A percentile compares a stretch with the other conserved stretches of the same genome.
phyloP scores from a whole-genome alignment of 2,113 vertebrate genomes.

The Peromyscus maniculatus region DNA sequence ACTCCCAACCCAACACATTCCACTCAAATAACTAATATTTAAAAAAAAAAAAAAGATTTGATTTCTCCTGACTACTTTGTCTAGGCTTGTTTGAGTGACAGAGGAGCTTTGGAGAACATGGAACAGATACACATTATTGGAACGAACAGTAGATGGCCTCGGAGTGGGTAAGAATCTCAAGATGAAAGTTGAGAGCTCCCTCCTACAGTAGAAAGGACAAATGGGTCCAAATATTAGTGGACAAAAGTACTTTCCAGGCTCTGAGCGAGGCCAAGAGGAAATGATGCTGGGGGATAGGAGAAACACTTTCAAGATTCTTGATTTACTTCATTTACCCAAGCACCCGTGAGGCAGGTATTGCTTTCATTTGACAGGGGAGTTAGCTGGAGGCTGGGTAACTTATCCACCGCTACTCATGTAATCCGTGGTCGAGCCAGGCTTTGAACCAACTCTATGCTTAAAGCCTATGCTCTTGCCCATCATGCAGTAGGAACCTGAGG shows the following conservation, averaged over 20 bases:
- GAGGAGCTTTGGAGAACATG: not conserved
- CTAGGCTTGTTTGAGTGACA: not conserved
- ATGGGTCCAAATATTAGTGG: not conserved
- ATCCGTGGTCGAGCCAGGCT: not conserved
- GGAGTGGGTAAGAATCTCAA: not conserved
- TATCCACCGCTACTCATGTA: not conserved
- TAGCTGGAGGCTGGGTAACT: not conserved
- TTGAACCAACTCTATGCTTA: not conserved
- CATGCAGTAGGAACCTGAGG: not conserved
- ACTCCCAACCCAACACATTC: not conserved
- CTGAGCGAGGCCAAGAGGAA: not conserved
- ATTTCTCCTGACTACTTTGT: not conserved
- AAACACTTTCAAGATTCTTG: not conserved
- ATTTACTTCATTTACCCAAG: not conserved
- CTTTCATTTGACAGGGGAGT: not conserved
- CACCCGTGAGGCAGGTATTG: not conserved
- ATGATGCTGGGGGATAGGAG: not conserved
- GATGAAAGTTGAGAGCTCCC: not conserved
- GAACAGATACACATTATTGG: not conserved
- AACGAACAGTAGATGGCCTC: not conserved
- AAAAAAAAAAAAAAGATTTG: not conserved
- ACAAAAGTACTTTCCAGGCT: not conserved
- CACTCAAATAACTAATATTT: not conserved
- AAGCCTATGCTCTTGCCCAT: not conserved
- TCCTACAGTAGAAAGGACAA: not conserved